phyloP scores from a whole-genome alignment of 2,113 vertebrate genomes.

The Nyctereutes procyonoides region DNA sequence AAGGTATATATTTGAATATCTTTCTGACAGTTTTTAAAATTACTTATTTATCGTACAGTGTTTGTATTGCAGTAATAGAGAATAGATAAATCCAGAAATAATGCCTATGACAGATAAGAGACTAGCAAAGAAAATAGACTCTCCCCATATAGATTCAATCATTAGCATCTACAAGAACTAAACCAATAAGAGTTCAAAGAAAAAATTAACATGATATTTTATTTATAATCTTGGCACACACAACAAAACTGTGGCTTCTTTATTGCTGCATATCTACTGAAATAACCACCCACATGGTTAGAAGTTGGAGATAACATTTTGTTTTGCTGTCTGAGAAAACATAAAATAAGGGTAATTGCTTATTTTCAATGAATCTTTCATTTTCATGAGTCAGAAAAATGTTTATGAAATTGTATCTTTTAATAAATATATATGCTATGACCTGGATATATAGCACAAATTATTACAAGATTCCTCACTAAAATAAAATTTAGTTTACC shows the following conservation, averaged over 20 bases:
- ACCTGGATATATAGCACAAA: not conserved
- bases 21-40: slow-evolving; percentile 41
- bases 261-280: not conserved
- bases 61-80: not conserved
- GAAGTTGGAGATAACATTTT: not conserved
- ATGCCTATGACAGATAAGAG: not conserved
- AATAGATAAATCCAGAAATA: not conserved
- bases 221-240: not conserved
- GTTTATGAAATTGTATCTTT: not conserved
- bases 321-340: not conserved
- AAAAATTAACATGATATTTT: not conserved
- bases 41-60: not conserved
- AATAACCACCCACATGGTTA: not conserved
- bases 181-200: not conserved
- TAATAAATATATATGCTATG: not conserved
- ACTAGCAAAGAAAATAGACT: not conserved
- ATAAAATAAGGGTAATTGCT: not conserved
- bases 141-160: not conserved
- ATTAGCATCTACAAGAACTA: not conserved
- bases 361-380: not conserved
- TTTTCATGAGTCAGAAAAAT: not conserved
- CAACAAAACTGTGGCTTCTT: not conserved
- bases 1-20: slow-evolving; percentile 8
- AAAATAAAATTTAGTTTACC: slow-evolving; percentile 17
- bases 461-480: not conserved